Evolutionary conservation across 2,888 invertebrate genomes (phyloP), one percentile per base, ranked within the genome.

Genomic region (Sialis lutaria): DNA sequence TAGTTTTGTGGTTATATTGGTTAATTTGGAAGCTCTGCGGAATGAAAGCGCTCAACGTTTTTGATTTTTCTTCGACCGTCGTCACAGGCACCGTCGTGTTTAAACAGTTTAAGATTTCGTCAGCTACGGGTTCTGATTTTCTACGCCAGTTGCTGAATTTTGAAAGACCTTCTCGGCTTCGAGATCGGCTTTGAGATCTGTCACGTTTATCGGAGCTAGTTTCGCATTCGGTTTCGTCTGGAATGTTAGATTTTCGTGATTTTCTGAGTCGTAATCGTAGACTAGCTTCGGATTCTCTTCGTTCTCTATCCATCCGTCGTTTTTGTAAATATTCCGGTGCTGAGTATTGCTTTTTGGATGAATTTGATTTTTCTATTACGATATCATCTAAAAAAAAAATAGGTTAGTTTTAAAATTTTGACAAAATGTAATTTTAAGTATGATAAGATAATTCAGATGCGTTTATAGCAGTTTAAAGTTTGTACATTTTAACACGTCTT

Each of bases 291-390:
- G 77, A 74, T 58, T 76, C 76, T 53, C 78, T 64, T 56, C 81
- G 71, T 45, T 81, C 79, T 44, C 79, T 69, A 55, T 82, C 82
- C 46, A 81, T 70, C 60, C 87, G 86, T 32, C 91, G 71, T 53
- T 85, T 80, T 60, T 93, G 91, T 50, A 92, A 69, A 63, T 93
- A 93, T 55, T 91, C 90, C 0, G 92, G 92, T 0, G 90, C 89
- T 31, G 85, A 83, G 46, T 82, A 73, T 55, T 82, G 82, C 55
- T 83, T 81, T 50, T 70, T 70, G 5, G 70, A 58, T 49, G 65
- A 67, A 54, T 68, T 69, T 0, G 71, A 73, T 60, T 75, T 77
- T 53, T 79, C 79, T 13, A 73, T 73, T 50, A 74, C 55, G 53
- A 74, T 72, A 54, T 78, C 77, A 62, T 77, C 79, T 77, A 64